phyloP scores from a whole-genome alignment of 1,140 invertebrate genomes.

The Venturia canescens region DNA sequence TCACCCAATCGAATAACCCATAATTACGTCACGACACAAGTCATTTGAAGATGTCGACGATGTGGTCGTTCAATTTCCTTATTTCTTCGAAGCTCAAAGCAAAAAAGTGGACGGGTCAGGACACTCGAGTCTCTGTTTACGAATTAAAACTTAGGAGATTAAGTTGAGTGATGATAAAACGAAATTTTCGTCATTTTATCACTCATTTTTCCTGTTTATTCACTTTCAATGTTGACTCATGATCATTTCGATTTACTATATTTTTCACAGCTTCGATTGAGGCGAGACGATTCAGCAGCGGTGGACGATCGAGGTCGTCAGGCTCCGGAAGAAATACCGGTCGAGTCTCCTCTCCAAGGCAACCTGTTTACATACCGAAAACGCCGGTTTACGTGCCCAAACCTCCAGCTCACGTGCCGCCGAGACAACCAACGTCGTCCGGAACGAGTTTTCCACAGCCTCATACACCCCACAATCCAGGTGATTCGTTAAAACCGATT shows the following conservation, averaged over 20 bases:
- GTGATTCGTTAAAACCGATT: background rate
- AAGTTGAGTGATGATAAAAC: too few relatives aligned
- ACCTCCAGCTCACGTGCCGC: background rate
- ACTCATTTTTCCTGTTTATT: background rate
- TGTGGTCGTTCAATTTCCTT: too few relatives aligned
- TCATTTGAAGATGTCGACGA: too few relatives aligned
- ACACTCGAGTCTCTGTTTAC: too few relatives aligned
- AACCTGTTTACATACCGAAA: background rate
- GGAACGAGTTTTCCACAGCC: background rate
- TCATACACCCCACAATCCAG: conserved; percentile 9
- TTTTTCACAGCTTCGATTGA: background rate
- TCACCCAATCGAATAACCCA: too few relatives aligned
- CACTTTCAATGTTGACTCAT: background rate
- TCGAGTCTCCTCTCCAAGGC: background rate
- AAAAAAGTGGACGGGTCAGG: too few relatives aligned
- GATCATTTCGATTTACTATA: background rate
- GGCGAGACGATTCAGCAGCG: background rate
- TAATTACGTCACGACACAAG: too few relatives aligned
- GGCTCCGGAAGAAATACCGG: background rate
- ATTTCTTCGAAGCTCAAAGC: too few relatives aligned
- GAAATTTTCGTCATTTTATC: background rate
- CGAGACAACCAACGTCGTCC: background rate
- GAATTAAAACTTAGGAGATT: too few relatives aligned
- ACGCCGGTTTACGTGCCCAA: background rate
- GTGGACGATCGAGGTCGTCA: background rate